Evolutionary conservation across 2,113 vertebrate genomes (phyloP), one percentile per base, ranked within the genome.

Genomic region (Nerophis lumbriciformis): DNA sequence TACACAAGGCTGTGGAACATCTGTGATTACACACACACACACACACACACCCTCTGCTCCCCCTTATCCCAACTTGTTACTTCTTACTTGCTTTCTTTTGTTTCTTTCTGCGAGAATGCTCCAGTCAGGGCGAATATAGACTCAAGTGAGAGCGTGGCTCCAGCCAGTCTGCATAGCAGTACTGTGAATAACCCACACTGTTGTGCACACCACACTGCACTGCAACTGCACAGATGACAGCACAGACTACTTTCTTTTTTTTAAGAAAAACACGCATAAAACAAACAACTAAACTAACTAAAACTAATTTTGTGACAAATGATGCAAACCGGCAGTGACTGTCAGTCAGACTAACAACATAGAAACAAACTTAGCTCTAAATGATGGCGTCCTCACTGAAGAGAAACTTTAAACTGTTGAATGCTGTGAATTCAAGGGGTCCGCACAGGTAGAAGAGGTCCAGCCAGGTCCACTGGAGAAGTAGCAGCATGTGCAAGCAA

Each of bases 121-220:
- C 48, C 39, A 48, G 75, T 52, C 54, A 50, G 1, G 63, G 77
- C 70, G 8, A 57, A 6, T 39, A 7, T 16, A 11, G 57, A 72
- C 6, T 13, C n/a, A 52, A 56, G 38, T 5, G 53, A 39, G 63
- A 71, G 66, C 3, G 36, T 76, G 85, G 85, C 85, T 87, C 85
- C 85, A 84, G 59, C 59, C 80, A 79, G 85, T 87, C 85, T 87
- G 82, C 85, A 87, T 86, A 86, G 82, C 83, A 78, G 77, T 72
- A 58, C 77, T 77, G 69, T 78, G 78, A 87, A 81, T 84, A 84
- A 83, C 80, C 73, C 82, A 76, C 80, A 78, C 73, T 59, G 57
- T 67, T 48, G 55, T 59, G 59, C 38, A 61, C 64, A 28, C 68
- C 9, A 35, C 11, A 12, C 16, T 53, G 51, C 51, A 67, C 55